Evolutionary conservation across 2,797 vertebrate species (phyloP).

Genomic region (Rousettus madagascariensis): DNA sequence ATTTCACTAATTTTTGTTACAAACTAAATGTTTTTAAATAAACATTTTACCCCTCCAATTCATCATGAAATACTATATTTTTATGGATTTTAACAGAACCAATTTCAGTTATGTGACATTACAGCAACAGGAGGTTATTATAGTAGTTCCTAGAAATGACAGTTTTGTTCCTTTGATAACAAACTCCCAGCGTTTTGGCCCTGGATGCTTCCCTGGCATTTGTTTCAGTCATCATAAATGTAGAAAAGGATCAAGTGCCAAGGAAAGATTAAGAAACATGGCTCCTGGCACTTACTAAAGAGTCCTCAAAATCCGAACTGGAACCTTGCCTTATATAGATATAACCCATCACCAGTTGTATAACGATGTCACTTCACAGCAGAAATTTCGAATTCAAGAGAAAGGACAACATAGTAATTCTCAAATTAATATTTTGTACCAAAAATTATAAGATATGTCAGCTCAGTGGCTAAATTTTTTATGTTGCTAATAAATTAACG

Average conservation of each 20-base stretch:
- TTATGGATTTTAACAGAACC: not conserved
- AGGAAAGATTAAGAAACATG: not conserved
- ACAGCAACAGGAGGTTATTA: not conserved
- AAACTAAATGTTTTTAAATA: conserved; percentile 26
- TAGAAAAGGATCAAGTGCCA: not conserved
- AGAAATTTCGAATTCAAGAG: not conserved
- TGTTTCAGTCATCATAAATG: conserved; percentile 28
- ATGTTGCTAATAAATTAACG: not conserved
- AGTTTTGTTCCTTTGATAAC: not conserved
- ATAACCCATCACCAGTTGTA: not conserved
- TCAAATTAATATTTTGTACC: conserved; percentile 1
- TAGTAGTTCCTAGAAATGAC: not conserved
- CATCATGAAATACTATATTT: not conserved
- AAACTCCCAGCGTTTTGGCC: not conserved
- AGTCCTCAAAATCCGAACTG: not conserved
- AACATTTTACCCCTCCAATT: not conserved
- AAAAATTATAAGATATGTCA: not conserved
- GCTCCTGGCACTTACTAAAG: not conserved
- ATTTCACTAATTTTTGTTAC: not conserved
- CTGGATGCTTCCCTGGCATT: not conserved
- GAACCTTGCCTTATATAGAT: not conserved
- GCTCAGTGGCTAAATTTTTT: not conserved
- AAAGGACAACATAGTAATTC: not conserved
- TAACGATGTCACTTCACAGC: not conserved
- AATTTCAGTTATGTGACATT: not conserved